Conservation (phyloP, 2,888 invertebrate species). For the Drosophila cognata region DNA sequence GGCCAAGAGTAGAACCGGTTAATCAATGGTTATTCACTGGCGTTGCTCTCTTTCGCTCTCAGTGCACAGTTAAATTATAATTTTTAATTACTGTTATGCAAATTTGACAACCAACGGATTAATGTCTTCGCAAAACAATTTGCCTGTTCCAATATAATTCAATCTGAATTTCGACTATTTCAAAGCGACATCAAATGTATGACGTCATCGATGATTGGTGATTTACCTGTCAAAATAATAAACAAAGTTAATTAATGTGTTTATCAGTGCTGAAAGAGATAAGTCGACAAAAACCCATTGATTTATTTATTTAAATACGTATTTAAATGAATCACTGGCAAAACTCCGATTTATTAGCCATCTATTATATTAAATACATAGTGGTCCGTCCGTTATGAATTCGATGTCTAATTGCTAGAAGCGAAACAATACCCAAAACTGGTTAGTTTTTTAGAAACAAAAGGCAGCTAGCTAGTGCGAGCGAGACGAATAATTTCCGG, state of each 20-base stretch:
- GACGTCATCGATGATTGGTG: slow-evolving; percentile 54
- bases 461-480: background rate
- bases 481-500: background rate
- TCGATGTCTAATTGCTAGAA: background rate
- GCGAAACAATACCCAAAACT: background rate
- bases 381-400: background rate
- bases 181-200: slow-evolving; percentile 5
- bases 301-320: background rate
- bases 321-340: background rate
- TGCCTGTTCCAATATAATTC: background rate
- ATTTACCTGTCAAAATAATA: slow-evolving; percentile 24
- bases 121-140: slow-evolving; percentile 29
- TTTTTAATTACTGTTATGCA: slow-evolving; percentile 63
- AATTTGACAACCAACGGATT: slow-evolving; percentile 51
- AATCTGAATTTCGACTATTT: background rate
- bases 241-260: background rate
- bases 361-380: background rate
- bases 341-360: background rate
- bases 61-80: slow-evolving; percentile 47
- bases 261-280: slow-evolving; percentile 1
- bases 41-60: slow-evolving; percentile 17
- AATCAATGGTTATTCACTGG: slow-evolving; percentile 23
- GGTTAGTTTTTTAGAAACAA: background rate
- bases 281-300: background rate
- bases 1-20: slow-evolving; percentile 65